Evolutionary conservation across 2,797 vertebrate species (phyloP).

Genomic region (Muscicapa striata): DNA sequence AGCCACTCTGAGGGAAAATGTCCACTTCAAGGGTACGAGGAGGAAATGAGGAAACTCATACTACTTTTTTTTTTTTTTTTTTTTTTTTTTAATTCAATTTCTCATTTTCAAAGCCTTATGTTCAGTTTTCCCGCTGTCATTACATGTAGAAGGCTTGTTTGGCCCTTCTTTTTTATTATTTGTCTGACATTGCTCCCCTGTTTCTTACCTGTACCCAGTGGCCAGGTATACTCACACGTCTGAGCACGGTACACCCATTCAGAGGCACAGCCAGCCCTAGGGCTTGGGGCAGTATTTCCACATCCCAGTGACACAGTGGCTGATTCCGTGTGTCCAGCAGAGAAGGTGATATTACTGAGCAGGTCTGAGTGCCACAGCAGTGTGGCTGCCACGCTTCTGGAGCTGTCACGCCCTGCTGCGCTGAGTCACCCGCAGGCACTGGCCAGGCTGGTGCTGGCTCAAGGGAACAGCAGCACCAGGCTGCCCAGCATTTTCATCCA

Average conservation of each 20-base stretch:
- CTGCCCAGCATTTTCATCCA: background rate
- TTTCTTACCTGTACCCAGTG: background rate
- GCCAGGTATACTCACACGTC: background rate
- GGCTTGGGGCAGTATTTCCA: background rate
- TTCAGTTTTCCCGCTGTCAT: background rate
- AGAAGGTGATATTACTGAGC: background rate
- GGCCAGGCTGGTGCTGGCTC: background rate
- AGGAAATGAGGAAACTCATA: background rate
- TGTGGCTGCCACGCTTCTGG: background rate
- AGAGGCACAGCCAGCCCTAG: background rate
- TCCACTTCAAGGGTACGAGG: background rate
- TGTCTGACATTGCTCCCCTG: background rate
- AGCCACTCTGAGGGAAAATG: background rate
- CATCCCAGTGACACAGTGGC: background rate
- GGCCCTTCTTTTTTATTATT: background rate
- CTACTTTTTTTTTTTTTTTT: too few relatives aligned
- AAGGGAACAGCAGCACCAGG: background rate
- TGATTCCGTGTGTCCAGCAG: background rate
- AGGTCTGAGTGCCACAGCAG: background rate
- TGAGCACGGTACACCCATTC: rapidly evolving
- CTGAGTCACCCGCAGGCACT: background rate
- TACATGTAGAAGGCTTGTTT: background rate
- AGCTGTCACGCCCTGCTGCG: background rate
- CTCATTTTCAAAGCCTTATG: background rate
- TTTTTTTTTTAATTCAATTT: background rate